Conservation (phyloP, 2,797 vertebrate genomes). For the Cossypha niveicapilla region DNA sequence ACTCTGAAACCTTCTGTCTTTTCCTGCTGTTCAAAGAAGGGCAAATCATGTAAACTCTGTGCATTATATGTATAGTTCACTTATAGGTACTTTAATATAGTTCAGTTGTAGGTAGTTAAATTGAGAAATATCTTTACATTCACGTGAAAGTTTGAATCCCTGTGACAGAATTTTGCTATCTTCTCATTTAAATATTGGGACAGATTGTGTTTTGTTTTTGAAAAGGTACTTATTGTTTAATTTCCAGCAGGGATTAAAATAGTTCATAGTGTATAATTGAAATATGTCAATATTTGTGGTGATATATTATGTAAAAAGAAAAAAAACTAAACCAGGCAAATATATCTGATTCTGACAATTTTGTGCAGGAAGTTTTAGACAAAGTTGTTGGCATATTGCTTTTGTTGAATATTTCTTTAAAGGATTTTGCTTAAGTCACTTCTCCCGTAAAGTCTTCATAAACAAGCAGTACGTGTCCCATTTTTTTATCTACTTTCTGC, state of each 20-base stretch:
- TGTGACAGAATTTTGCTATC: neutral
- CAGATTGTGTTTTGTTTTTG: neutral
- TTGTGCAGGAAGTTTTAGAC: neutral
- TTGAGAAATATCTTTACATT: neutral
- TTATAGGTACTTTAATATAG: neutral
- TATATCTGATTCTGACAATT: neutral
- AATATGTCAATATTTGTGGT: neutral
- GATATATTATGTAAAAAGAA: neutral
- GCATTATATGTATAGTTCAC: neutral
- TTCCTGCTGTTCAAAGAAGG: neutral
- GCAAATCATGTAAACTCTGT: neutral
- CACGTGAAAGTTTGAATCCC: neutral
- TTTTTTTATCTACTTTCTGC: conserved; percentile 1
- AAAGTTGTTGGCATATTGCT: neutral
- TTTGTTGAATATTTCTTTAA: neutral
- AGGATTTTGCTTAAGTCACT: neutral
- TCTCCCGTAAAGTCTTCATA: conserved; percentile 11
- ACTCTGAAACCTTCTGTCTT: neutral
- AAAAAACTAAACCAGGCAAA: neutral
- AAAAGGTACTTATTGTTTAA: neutral
- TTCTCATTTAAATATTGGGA: neutral
- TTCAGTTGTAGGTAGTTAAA: neutral
- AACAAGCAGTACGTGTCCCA: neutral
- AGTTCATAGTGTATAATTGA: neutral
- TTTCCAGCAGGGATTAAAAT: neutral